These are phyloP conservation scores for Rhodophaea formosa DNA, from an alignment of 2,888 invertebrate species.

Conservation along the genomic window DNA sequence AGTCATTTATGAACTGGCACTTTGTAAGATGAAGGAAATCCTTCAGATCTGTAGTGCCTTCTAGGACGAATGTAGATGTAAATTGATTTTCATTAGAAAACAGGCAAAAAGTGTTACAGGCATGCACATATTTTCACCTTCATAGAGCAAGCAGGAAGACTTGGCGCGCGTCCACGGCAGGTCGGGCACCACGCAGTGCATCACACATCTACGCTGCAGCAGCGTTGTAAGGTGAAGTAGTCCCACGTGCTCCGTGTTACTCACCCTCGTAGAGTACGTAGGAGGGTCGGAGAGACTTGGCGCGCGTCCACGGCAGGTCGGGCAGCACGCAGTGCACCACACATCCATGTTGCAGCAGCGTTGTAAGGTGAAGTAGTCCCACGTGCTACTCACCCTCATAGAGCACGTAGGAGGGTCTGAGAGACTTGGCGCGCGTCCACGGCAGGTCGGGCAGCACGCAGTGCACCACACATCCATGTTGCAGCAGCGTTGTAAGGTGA, in stretches of 20 bases:
- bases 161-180: slow-evolving; percentile 90
- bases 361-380: background rate
- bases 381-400: slow-evolving; percentile 84
- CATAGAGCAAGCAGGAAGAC: slow-evolving; percentile 87
- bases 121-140: too few relatives aligned
- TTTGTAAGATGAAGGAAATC: too few relatives aligned
- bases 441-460: slow-evolving; percentile 90
- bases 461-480: slow-evolving; percentile 91
- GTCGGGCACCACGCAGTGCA: slow-evolving; percentile 90
- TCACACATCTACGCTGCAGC: slow-evolving; percentile 90
- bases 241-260: slow-evolving; percentile 68
- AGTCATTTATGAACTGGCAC: too few relatives aligned
- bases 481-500: slow-evolving; percentile 90
- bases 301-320: slow-evolving; percentile 89
- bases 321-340: slow-evolving; percentile 92
- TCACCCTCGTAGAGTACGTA: slow-evolving; percentile 87
- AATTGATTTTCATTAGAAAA: too few relatives aligned
- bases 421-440: slow-evolving; percentile 87
- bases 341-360: slow-evolving; percentile 88
- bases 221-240: slow-evolving; percentile 43
- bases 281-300: slow-evolving; percentile 86
- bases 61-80: too few relatives aligned
- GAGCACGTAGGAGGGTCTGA: slow-evolving; percentile 87
- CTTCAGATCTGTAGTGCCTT: too few relatives aligned
- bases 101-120: too few relatives aligned